Percentiles rank a stretch among this genome's conserved stretches.
phyloP scores from a whole-genome alignment of 2,888 invertebrate genomes.

The Miltochrista miniata region DNA sequence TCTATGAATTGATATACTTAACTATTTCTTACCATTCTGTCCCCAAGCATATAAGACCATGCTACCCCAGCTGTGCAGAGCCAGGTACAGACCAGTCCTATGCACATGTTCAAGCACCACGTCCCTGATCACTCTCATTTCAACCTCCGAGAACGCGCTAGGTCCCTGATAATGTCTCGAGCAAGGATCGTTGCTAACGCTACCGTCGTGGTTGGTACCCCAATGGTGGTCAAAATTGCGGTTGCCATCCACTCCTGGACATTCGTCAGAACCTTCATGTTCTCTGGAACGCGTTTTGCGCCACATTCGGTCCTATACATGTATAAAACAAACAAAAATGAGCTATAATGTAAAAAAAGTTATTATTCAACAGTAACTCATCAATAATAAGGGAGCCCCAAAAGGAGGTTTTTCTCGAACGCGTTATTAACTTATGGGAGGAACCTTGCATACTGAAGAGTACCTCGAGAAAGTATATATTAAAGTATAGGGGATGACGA shows the following conservation, averaged over 20 bases:
- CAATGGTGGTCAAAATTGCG: conserved; percentile 90
- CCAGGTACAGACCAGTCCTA: conserved; percentile 86
- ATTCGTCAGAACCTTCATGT: conserved; percentile 65
- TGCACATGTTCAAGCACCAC: conserved; percentile 74
- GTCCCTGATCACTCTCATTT: conserved; percentile 84
- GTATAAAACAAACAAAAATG: too few species aligned
- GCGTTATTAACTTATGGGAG: too few species aligned
- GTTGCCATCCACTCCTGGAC: conserved; percentile 90
- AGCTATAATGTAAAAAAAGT: too few species aligned
- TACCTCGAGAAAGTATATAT: too few species aligned
- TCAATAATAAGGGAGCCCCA: too few species aligned
- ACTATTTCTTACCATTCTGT: conserved; percentile 76
- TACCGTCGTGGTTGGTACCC: conserved; percentile 77
- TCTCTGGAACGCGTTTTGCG: conserved; percentile 86
- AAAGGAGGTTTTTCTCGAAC: too few species aligned
- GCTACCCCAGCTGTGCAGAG: conserved; percentile 89
- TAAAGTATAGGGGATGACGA: too few species aligned
- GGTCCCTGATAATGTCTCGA: conserved; percentile 86
- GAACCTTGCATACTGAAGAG: too few species aligned
- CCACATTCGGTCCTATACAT: conserved; percentile 85
- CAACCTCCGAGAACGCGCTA: conserved; percentile 86
- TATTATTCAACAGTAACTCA: too few species aligned
- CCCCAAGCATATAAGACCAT: conserved; percentile 89
- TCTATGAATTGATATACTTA: too few species aligned
- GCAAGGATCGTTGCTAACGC: conserved; percentile 78